phyloP scores from a whole-genome alignment of 2,797 vertebrate genomes.

The Neomorphus geoffroyi region DNA sequence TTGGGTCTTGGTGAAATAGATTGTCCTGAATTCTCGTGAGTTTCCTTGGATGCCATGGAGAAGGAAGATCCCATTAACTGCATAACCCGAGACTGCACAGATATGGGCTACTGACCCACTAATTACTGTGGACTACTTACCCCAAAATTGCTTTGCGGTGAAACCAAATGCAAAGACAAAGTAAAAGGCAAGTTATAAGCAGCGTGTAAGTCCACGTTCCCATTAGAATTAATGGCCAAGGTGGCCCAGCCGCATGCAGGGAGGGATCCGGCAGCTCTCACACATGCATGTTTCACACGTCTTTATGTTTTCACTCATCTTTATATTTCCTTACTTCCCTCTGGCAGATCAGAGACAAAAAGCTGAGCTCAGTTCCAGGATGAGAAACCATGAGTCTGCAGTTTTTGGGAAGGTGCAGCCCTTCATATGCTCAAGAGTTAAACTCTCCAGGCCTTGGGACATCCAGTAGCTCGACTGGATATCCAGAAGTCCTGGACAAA shows the following conservation, averaged over 20 bases:
- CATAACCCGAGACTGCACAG: not conserved
- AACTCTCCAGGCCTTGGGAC: not conserved
- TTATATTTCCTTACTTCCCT: not conserved
- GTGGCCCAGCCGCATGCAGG: not conserved
- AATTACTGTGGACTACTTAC: not conserved
- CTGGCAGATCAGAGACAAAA: not conserved
- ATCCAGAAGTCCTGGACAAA: not conserved
- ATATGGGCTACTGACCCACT: not conserved
- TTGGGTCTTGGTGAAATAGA: not conserved
- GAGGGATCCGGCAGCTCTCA: not conserved
- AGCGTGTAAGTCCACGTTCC: not conserved
- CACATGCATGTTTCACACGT: fast-evolving
- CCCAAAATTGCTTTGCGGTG: not conserved
- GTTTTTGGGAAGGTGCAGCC: not conserved
- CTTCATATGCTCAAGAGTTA: not conserved
- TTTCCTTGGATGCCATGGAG: not conserved
- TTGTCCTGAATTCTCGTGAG: not conserved
- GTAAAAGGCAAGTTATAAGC: not conserved
- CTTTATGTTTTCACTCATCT: not conserved
- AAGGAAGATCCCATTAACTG: not conserved
- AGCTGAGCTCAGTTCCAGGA: not conserved
- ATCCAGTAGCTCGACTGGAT: not conserved
- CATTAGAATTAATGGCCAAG: not conserved
- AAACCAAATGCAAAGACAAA: not conserved
- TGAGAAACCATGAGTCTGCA: not conserved